Evolutionary conservation across 2,113 vertebrate genomes (phyloP).

Genomic region (pig (Sus scrofa)): DNA sequence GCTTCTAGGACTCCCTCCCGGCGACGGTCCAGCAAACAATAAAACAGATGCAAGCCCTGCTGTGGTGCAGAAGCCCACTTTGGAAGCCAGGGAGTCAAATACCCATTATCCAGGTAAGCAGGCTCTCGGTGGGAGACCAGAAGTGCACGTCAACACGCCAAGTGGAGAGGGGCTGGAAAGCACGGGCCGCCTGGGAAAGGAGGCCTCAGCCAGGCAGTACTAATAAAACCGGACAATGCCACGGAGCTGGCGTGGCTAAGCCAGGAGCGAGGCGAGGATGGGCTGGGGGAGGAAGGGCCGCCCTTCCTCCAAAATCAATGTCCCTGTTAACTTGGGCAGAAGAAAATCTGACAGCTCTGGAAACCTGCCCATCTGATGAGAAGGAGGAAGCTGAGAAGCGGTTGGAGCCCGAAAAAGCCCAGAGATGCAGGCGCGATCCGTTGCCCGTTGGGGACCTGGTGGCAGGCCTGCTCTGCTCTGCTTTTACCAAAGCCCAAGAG

Average conservation of each 20-base stretch:
- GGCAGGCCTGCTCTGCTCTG: background rate
- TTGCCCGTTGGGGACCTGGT: constrained; percentile 49
- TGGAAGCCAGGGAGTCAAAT: constrained; percentile 77
- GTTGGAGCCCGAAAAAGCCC: constrained; percentile 50
- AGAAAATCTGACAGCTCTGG: constrained; percentile 82
- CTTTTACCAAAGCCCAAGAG: constrained; percentile 48
- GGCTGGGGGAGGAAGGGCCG: constrained; percentile 67
- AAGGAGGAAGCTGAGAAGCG: constrained; percentile 54
- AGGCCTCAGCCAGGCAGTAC: constrained; percentile 78
- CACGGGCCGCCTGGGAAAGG: constrained; percentile 63
- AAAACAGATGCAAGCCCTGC: constrained; percentile 67
- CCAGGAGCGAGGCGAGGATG: constrained; percentile 62
- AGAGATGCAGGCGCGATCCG: background rate
- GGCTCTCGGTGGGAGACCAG: constrained; percentile 48
- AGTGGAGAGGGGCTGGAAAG: constrained; percentile 50
- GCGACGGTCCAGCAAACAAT: constrained; percentile 56
- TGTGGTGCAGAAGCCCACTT: constrained; percentile 65
- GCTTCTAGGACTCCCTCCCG: constrained; percentile 63
- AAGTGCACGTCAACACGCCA: constrained; percentile 66
- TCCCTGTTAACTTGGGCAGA: constrained; percentile 83
- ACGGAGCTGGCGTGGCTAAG: constrained; percentile 23
- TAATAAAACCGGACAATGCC: constrained; percentile 82
- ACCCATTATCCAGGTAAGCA: constrained; percentile 81
- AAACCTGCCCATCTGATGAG: constrained; percentile 76
- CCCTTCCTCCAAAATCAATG: constrained; percentile 84